Base-by-base conservation (phyloP, 2,113 vertebrate genomes). In the Gymnocephalus cernua region DNA sequence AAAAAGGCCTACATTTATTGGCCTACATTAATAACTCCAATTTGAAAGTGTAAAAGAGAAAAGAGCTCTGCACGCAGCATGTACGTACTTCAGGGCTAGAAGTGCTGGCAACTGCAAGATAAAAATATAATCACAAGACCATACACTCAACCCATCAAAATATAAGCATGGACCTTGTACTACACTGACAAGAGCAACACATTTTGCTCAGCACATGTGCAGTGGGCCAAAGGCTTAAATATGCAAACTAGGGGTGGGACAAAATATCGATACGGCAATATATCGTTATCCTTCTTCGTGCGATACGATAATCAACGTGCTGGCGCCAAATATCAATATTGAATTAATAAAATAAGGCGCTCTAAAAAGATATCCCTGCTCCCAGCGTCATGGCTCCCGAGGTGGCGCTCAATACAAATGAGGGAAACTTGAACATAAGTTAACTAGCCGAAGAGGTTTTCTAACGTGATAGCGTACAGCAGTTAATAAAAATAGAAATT, bases 91-190 rank as follows among this genome's bases (percentile, higher is more conserved):
- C 11, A 50, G 54, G 19, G 57, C 57, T 63, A 4, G 18, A 41
- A 47, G 23, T 35, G 70, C 63, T 32, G 32, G 19, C 38, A 79
- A 56, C 64, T 19, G 70, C 47, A 35, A 58, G 23, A 73, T 21
- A 18, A 77, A 86, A 44, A 71, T n/a, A n/a, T n/a, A n/a, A n/a
- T n/a, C n/a, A n/a, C n/a, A 21, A 65, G 58, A 74, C 50, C 19
- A 3, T 50, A 68, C 27, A 29, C 54, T 50, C 23, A 35, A 32
- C 61, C 7, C 25, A 7, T 23, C 59, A 48, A 67, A 62, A 71
- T 27, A 51, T 32, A 61, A 72, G 56, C 48, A 59, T 38, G 23
- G 9, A 54, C 67, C 48, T 50, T 63, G 70, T 29, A 70, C 47
- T 83, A 57, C 14, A 50, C 18, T 12, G 41, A 68, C n/a, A 71